Evolutionary conservation across 2,797 vertebrate species (phyloP), one percentile per base, ranked within the genome.

Genomic region (Thaleichthys pacificus): DNA sequence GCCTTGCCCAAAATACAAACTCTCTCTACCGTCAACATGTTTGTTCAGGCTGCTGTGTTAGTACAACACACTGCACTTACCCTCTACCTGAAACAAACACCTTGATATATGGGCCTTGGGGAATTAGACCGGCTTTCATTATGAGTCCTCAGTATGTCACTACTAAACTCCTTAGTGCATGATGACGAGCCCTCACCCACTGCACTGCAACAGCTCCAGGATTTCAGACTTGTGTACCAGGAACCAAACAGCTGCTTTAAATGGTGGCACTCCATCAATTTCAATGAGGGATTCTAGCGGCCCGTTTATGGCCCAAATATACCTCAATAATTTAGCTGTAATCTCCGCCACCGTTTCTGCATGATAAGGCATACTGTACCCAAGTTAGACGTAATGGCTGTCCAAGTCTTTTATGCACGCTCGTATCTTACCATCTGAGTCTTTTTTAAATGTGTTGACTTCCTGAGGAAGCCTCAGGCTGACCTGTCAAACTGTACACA

Each of bases 261-360:
- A 58, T 56, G 47, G 5, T n/a, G 65, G 62, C 80, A 87, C 74
- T 77, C 54, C 22, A 42, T 87, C 76, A 88, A 87, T 88, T 81
- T 85, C 66, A 67, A 69, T 72, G 77, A 69, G 56, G 68, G 66
- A 80, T 79, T 85, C 68, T 56, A 80, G 66, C n/a, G 51, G 58
- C 15, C 75, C 77, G 69, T 84, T 88, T 85, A 84, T 70, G 76
- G 61, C 70, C 61, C 56, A 77, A 86, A 86, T 79, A 72, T 66
- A 80, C 73, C 69, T 75, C 51, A 77, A 75, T 87, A 69, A 87
- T 81, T 85, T 85, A 81, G 72, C 67, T 66, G 30, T 80, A 82
- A 89, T 83, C 82, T 82, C 60, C 68, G 65, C 61, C 67, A 47
- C 82, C 86, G 83, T 80, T 85, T 79, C 83, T 81, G 77, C 66